Base-by-base conservation (phyloP, 2,888 invertebrate genomes). In the Myathropa florea region DNA sequence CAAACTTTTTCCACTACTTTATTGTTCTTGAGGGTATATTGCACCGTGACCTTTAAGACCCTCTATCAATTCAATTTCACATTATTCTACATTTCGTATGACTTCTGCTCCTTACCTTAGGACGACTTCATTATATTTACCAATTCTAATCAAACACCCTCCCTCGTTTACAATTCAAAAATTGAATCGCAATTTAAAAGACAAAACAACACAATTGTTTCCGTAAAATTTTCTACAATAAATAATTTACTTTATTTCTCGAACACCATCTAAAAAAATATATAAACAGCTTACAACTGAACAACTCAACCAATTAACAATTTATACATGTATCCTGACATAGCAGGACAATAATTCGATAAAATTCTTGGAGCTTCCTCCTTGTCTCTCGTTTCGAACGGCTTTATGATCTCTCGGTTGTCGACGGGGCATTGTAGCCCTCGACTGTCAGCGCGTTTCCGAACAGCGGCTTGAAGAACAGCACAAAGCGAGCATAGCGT, bases 391-490 rank as follows among this genome's bases (percentile, higher is more conserved):
- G n/a, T 39, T n/a, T 18, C n/a, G 39, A 14, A 14, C n/a, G 4
- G n/a, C 39, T 18, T 39, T 64, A 78, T 4, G 88, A 71, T 55
- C 30, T 71, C 28, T 85, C 81, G 6, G 91, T 91, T 14, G 90
- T 90, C 10, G 91, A 90, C 10, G 92, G 91, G 67, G 91, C 88
- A 88, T 95, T 94, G 70, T 95, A 93, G 4, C 96, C 96, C 91
- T 96, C 96, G 88, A 96, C 95, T 88, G 95, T 95, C 91, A 97
- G 95, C 12, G 94, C 93, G n/a, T 95, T 95, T 18, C 96, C 94
- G 91, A 97, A 95, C 82, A 96, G 92, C 3, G 97, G 96, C 89
- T 96, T 95, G 93, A 97, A 96, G 57, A 96, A 94, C 76, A 96
- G 94, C 88, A 96, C 92, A 89, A 96, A 94, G 26, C 95, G 94